Evolutionary conservation across 2,113 vertebrate species (phyloP).

Genomic region (Seriola aureovittata): DNA sequence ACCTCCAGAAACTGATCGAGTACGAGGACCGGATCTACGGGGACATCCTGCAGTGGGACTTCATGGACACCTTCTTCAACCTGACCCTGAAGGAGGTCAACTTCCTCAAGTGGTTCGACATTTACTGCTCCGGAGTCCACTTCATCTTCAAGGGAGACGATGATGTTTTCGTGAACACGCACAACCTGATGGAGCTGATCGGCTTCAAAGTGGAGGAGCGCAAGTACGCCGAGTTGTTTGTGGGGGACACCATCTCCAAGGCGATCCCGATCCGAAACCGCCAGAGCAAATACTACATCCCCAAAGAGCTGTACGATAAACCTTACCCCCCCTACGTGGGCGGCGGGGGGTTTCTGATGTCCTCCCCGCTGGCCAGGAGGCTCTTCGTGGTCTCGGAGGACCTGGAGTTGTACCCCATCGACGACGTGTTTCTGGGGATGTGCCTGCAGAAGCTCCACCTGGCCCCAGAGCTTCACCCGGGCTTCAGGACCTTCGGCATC

Average conservation of each 20-base stretch:
- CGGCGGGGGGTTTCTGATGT: constrained; percentile 88
- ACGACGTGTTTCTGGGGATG: constrained; percentile 91
- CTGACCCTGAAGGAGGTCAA: constrained; percentile 88
- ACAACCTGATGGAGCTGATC: constrained; percentile 86
- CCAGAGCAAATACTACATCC: constrained; percentile 90
- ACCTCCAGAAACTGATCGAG: constrained; percentile 86
- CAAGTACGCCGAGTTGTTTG: constrained; percentile 79
- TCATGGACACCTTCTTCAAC: constrained; percentile 89
- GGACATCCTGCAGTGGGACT: constrained; percentile 90
- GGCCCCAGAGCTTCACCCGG: constrained; percentile 83
- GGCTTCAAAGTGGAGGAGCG: constrained; percentile 72
- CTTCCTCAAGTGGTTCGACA: constrained; percentile 87
- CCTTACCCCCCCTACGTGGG: constrained; percentile 87
- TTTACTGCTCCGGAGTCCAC: constrained; percentile 79
- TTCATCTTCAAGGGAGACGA: constrained; percentile 91
- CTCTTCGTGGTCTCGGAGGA: constrained; percentile 80
- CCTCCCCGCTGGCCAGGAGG: constrained; percentile 69
- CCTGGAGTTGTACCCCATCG: constrained; percentile 89
- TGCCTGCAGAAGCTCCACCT: constrained; percentile 83
- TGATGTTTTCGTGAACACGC: constrained; percentile 89
- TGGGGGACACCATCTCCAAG: constrained; percentile 86
- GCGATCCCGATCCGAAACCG: constrained; percentile 86
- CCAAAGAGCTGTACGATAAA: constrained; percentile 81
- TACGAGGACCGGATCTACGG: constrained; percentile 85
- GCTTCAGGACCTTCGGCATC: constrained; percentile 87